Evolutionary conservation across 2,888 invertebrate species (phyloP).

Genomic region (Corbicula japonica): DNA sequence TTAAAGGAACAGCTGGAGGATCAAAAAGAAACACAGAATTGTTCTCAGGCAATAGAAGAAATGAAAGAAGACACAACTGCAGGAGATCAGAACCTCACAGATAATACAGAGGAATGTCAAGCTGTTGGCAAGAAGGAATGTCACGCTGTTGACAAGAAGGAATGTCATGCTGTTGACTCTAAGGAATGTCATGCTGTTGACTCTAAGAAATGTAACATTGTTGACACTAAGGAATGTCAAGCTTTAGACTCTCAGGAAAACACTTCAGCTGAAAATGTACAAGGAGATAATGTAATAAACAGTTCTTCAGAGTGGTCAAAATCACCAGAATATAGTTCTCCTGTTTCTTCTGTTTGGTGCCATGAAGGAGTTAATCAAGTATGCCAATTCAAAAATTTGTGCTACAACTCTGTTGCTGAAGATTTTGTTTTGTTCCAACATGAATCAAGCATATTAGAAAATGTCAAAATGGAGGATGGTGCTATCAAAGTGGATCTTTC

Average conservation of each 20-base stretch:
- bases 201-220: too few species aligned
- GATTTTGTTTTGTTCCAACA: conserved; percentile 86
- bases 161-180: too few species aligned
- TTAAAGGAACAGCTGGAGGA: conserved; percentile 26
- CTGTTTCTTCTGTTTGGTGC: conserved; percentile 55
- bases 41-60: conserved; percentile 1
- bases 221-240: background rate
- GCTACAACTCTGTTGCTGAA: conserved; percentile 83
- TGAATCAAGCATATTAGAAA: conserved; percentile 81
- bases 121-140: too few species aligned
- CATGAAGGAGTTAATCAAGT: conserved; percentile 65
- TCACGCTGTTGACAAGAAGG: too few species aligned
- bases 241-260: background rate
- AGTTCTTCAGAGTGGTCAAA: background rate
- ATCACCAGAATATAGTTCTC: conserved; percentile 3
- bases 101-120: background rate
- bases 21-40: conserved; percentile 11
- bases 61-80: conserved; percentile 6
- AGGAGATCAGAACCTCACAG: background rate
- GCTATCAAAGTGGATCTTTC: conserved; percentile 84
- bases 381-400: conserved; percentile 87
- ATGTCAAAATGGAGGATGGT: conserved; percentile 77
- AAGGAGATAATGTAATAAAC: background rate
- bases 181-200: too few species aligned
- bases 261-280: background rate